Base-by-base conservation (phyloP, 2,888 invertebrate species). In the Caenorhabditis uteleia region DNA sequence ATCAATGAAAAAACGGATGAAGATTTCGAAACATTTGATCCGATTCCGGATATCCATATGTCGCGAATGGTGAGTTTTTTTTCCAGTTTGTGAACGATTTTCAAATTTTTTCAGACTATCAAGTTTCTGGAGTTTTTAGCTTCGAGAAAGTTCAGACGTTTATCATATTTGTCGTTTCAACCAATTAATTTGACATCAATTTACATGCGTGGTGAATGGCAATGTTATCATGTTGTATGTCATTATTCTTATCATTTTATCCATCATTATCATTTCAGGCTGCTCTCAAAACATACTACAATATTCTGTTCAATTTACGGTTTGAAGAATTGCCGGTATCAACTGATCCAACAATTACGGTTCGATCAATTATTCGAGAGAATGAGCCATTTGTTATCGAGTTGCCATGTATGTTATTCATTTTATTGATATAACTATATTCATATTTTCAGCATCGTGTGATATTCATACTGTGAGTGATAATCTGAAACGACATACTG, bases 291-390 rank as follows among this genome's bases (percentile, higher is more conserved):
- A 68, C 69, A 25, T 73, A 68, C 39, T 68, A 73, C 53, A 69
- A 70, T 26, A 46, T 70, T 36, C 39, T 70, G 31, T 73, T 70
- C 59, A 70, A 70, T 40, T 43, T 70, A 14, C 61, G 73, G 14
- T 68, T 73, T 49, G 73, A 73, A 38, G 73, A 73, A 33, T 59
- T 73, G 20, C 73, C 70, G 2, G 47, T 73, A 12, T 54, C 57
- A 4, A 61, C 61, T 0, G 68, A 70, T 33, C 55, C 59, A 14
- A 46, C 53, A n/a, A 44, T 55, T 20, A 53, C 60, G 1, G 43
- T 50, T 7, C 18, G 49, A 23, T 36, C 57, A 14, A 54, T 59
- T 26, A 62, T 68, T 16, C 33, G 70, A n/a, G 72, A 73, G 42
- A 55, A 57, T 23, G 68, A 69, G 38, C 68, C 72, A 26, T 70